phyloP scores from a whole-genome alignment of 2,113 vertebrate species.

The Vireo altiloquus region DNA sequence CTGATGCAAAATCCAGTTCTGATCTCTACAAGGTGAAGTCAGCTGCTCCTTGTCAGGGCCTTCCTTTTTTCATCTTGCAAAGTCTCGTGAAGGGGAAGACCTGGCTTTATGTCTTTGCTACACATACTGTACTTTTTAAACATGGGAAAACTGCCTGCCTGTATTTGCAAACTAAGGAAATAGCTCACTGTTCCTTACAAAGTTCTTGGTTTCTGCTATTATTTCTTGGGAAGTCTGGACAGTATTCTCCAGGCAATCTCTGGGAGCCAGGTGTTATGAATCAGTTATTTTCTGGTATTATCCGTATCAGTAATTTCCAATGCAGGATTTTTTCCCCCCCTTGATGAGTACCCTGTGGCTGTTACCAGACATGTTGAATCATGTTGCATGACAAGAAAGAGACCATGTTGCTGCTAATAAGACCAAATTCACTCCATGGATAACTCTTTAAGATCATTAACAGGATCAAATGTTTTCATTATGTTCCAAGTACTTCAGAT shows the following conservation, averaged over 20 bases:
- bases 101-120: background rate
- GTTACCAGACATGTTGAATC: background rate
- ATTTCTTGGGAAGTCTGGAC: background rate
- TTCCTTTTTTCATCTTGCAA: background rate
- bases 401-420: background rate
- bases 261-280: background rate
- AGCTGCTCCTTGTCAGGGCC: background rate
- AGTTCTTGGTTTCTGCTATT: background rate
- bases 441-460: background rate
- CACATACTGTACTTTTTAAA: background rate
- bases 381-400: background rate
- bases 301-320: background rate
- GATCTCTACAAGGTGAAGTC: background rate
- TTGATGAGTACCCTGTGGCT: background rate
- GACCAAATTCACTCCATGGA: background rate
- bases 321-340: background rate
- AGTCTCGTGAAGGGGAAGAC: background rate
- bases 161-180: background rate
- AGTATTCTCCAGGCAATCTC: background rate
- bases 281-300: background rate
- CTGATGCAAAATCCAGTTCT: background rate
- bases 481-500: background rate
- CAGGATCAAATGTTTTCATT: conserved; percentile 7
- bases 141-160: background rate
- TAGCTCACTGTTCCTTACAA: background rate